Percentiles rank a stretch among this genome's conserved stretches.
Conservation (phyloP, 2,888 invertebrate genomes). For the Dryomyza anilis region DNA sequence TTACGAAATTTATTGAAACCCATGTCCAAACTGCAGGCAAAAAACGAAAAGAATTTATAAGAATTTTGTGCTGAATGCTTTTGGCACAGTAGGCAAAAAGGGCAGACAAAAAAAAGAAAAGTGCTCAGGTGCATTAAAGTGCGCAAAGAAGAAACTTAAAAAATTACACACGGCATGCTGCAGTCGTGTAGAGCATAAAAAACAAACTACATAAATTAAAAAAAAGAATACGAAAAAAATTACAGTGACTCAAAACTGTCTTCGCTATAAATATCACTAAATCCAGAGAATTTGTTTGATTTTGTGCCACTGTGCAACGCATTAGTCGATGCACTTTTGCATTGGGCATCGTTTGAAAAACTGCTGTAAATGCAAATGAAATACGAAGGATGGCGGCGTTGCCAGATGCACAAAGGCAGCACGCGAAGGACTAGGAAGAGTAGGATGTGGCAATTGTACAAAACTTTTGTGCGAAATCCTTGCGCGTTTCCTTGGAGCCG, state of each 20-base stretch:
- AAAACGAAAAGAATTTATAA: no score
- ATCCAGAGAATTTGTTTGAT: no score
- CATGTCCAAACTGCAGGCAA: not conserved
- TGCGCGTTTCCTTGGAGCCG: not conserved
- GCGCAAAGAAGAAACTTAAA: not conserved
- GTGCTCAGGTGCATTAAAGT: not conserved
- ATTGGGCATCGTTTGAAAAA: not conserved
- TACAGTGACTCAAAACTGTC: not conserved
- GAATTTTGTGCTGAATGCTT: no score
- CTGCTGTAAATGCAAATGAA: slow-evolving; percentile 15
- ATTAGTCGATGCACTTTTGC: not conserved
- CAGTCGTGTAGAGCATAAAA: not conserved
- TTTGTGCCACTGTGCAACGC: not conserved
- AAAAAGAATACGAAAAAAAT: no score
- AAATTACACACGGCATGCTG: slow-evolving; percentile 1
- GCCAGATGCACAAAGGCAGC: no score
- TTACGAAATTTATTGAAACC: slow-evolving; percentile 6
- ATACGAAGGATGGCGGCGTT: slow-evolving; percentile 3
- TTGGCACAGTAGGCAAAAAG: no score
- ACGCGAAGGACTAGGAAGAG: no score
- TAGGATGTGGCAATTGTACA: no score
- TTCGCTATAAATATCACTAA: no score
- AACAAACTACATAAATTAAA: no score
- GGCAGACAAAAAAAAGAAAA: no score
- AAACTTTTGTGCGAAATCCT: not conserved